Conservation (phyloP, 1,140 invertebrate species). For the Brachionus plicatilis region DNA sequence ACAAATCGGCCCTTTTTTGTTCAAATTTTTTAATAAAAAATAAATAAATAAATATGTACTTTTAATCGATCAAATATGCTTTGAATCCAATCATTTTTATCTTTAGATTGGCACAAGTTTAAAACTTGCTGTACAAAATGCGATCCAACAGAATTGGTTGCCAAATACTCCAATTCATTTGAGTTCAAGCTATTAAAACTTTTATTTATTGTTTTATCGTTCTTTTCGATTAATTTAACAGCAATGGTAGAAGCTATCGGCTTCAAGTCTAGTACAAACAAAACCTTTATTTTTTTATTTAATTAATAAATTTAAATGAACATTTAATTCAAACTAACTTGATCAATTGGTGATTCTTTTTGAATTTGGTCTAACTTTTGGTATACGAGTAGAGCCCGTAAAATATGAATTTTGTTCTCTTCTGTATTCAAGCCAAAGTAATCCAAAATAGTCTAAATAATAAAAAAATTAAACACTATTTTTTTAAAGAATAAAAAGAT, state of each 20-base stretch:
- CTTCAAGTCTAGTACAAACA: slow-evolving; percentile 10
- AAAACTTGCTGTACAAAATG: slow-evolving; percentile 5
- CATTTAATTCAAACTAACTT: background rate
- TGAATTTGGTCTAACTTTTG: background rate
- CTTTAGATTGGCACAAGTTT: background rate
- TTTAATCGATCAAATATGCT: slow-evolving; percentile 22
- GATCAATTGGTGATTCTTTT: slow-evolving; percentile 26
- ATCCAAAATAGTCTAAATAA: background rate
- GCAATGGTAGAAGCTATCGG: slow-evolving; percentile 35
- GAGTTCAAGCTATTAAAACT: slow-evolving; percentile 36
- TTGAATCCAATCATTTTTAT: slow-evolving; percentile 29
- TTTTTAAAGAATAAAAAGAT: background rate
- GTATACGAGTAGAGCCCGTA: slow-evolving; percentile 24
- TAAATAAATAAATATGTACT: background rate
- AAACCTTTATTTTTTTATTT: background rate
- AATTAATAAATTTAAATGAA: background rate
- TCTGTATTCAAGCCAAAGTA: background rate
- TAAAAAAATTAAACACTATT: background rate
- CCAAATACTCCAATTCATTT: slow-evolving; percentile 31
- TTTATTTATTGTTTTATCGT: slow-evolving; percentile 32
- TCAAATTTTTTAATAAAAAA: background rate
- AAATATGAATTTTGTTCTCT: slow-evolving; percentile 13
- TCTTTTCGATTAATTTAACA: slow-evolving; percentile 1
- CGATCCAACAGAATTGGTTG: slow-evolving; percentile 23
- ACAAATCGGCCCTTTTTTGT: background rate